Evolutionary conservation across 2,113 vertebrate species (phyloP).

Genomic region (Tragelaphus scriptus): DNA sequence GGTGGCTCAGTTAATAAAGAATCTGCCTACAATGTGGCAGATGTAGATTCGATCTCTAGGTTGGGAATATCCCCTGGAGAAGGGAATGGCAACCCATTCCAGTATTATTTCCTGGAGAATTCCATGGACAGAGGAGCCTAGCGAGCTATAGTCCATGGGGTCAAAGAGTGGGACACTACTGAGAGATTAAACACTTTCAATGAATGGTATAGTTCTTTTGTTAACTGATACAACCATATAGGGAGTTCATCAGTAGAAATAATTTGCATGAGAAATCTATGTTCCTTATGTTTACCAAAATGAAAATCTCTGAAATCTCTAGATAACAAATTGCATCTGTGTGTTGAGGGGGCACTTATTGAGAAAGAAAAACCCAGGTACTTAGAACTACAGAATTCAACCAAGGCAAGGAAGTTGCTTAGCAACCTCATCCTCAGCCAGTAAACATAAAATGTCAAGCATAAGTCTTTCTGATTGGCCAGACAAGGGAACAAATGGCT

Average conservation of each 20-base stretch:
- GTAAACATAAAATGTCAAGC: conserved; percentile 54
- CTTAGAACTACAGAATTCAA: conserved; percentile 41
- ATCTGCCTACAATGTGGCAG: background rate
- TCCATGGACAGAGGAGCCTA: background rate
- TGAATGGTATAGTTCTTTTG: background rate
- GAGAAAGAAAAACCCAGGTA: background rate
- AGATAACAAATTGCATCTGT: background rate
- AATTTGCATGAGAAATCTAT: background rate
- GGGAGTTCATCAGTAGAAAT: background rate
- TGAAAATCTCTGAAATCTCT: background rate
- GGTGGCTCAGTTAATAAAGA: background rate
- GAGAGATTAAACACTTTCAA: background rate
- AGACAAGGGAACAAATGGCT: background rate
- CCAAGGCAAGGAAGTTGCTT: conserved; percentile 64
- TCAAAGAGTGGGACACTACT: background rate
- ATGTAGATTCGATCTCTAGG: accelerated
- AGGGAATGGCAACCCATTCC: background rate
- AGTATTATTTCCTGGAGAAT: background rate
- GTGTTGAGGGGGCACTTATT: background rate
- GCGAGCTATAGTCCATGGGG: background rate
- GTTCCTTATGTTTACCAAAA: background rate
- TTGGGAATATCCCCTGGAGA: background rate
- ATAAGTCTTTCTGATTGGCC: conserved; percentile 43
- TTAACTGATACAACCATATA: background rate
- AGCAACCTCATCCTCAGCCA: conserved; percentile 62